These are phyloP conservation scores for Aleiodes alternator DNA, from an alignment of 2,888 invertebrate species.

Conservation along the genomic window DNA sequence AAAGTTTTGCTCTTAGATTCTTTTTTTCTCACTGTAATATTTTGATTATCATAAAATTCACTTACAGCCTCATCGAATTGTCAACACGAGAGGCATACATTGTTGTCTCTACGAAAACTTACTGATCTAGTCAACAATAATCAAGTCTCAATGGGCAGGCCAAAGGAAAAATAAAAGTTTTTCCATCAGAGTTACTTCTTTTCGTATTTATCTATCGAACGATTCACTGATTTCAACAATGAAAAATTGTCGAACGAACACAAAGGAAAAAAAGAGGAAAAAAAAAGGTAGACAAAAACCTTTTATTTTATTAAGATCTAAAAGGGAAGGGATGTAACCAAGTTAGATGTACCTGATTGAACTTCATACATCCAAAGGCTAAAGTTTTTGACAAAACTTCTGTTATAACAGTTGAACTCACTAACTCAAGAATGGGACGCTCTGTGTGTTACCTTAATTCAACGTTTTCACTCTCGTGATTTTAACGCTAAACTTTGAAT, in stretches of 20 bases:
- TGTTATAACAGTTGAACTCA: no score
- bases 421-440: no score
- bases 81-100: not conserved
- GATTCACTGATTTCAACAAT: conserved; percentile 4
- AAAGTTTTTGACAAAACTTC: no score
- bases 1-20: no score
- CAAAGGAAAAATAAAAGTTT: not conserved
- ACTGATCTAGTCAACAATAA: not conserved
- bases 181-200: not conserved
- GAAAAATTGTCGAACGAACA: not conserved
- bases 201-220: not conserved
- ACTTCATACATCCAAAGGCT: not conserved
- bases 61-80: not conserved
- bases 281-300: not conserved
- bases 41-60: no score
- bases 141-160: not conserved
- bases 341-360: conserved; percentile 5
- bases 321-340: not conserved
- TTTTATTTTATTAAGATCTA: not conserved
- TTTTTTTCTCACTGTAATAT: no score
- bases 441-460: no score
- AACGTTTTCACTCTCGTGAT: no score
- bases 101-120: not conserved
- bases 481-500: no score
- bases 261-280: no score